Conservation (phyloP, 2,113 vertebrate species). For the Ammospiza nelsoni region DNA sequence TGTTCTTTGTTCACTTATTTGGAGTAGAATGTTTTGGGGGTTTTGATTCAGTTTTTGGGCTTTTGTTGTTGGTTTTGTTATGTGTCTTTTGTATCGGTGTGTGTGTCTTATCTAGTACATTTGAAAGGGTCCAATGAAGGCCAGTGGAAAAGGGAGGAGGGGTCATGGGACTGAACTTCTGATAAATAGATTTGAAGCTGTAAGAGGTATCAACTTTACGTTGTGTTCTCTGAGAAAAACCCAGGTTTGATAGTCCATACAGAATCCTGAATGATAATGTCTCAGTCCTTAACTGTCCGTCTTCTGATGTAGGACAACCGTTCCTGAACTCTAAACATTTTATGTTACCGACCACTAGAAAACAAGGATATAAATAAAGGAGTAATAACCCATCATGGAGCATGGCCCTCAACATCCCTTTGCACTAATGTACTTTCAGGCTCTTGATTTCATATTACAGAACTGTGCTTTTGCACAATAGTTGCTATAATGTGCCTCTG, state of each 20-base stretch:
- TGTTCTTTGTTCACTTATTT: not conserved
- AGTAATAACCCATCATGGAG: not conserved
- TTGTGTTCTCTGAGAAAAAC: not conserved
- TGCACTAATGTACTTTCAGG: not conserved
- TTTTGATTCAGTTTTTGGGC: not conserved
- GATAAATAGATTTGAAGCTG: not conserved
- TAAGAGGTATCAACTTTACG: not conserved
- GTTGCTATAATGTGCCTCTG: not conserved
- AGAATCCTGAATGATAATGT: not conserved
- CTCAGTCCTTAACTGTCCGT: not conserved
- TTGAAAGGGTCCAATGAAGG: not conserved
- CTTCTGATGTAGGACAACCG: not conserved
- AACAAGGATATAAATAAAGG: not conserved
- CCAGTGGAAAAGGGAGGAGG: not conserved
- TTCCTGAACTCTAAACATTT: not conserved
- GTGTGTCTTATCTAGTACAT: not conserved
- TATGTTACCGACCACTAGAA: not conserved
- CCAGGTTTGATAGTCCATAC: not conserved
- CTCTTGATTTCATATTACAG: not conserved
- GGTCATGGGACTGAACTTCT: not conserved
- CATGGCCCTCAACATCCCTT: not conserved
- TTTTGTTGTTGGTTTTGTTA: not conserved
- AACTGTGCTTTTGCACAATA: not conserved
- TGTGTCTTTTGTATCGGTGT: not conserved
- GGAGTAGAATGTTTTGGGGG: accelerated